Base-by-base conservation (phyloP, 2,888 invertebrate genomes). In the Zaprionus obscuricornis region DNA sequence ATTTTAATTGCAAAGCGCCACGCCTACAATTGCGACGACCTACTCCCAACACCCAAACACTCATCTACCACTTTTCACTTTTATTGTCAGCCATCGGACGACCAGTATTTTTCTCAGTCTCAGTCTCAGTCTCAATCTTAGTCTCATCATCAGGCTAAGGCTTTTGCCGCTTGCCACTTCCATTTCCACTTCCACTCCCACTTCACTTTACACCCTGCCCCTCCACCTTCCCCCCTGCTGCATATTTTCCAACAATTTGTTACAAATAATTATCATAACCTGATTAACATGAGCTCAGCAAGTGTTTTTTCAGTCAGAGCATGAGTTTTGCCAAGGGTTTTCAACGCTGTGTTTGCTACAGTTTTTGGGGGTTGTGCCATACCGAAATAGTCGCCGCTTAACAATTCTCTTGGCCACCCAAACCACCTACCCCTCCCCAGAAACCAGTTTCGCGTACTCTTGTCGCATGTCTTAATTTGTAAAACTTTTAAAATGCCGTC, bases 261-360 rank as follows among this genome's bases (percentile, higher is more conserved):
- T 87, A 87, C 89, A 88, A 89, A 89, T 89, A 89, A 89, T 89
- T 89, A 89, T 89, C 90, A 89, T 89, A 89, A 89, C 88, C 89
- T 89, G 90, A 89, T 89, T 89, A 89, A 89, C 89, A 89, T 89
- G 90, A 88, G 85, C 81, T 74, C 77, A 58, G 77, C 69, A 60
- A 63, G 70, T 67, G 73, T 71, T 73, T 67, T 14, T 22, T 7
- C 4, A 45, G 11, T 16, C 65, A 40, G 14, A 34, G 52, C 27
- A 16, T 34, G 50, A 8, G 3, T 39, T 43, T 4, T 24, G 46
- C 24, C 27, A 31, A 20, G 29, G 22, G 33, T 29, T 14, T 13
- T 34, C 16, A 8, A 8, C 11, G 14, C 14, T 39, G 27, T n/a
- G 10, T 13, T 8, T 29, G 8, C n/a, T 22, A n/a, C n/a, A n/a